Conservation (phyloP, 2,888 invertebrate genomes). For the Phyllotreta cruciferae region DNA sequence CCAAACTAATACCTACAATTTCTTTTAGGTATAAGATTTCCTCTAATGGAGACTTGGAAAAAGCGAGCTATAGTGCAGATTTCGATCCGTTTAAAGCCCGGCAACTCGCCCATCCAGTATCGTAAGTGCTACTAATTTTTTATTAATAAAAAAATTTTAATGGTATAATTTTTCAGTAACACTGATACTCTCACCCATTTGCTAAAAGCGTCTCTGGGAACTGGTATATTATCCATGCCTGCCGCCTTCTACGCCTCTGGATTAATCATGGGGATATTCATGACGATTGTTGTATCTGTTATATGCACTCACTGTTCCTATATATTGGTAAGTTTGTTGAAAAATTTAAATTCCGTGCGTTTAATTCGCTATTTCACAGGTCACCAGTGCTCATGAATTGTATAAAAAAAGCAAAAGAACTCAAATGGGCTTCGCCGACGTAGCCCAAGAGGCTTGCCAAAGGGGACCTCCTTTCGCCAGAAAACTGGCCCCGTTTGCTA, state of each 20-base stretch:
- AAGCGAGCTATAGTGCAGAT: constrained; percentile 56
- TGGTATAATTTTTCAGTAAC: constrained; percentile 69
- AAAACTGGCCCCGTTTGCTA: constrained; percentile 69
- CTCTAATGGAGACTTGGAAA: constrained; percentile 67
- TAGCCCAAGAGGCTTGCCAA: constrained; percentile 80
- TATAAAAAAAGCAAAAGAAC: constrained; percentile 75
- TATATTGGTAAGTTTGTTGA: constrained; percentile 71
- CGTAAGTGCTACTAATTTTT: constrained; percentile 67
- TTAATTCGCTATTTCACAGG: constrained; percentile 62
- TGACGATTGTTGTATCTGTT: constrained; percentile 83
- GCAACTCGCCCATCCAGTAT: constrained; percentile 76
- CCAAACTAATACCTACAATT: not conserved
- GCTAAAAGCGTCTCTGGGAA: constrained; percentile 94
- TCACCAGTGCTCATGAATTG: constrained; percentile 82
- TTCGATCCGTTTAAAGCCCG: constrained; percentile 81
- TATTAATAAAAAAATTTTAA: constrained; percentile 29
- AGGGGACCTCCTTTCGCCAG: constrained; percentile 77
- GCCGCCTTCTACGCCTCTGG: constrained; percentile 89
- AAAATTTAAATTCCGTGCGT: not conserved
- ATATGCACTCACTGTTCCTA: constrained; percentile 96
- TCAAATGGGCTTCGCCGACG: constrained; percentile 85
- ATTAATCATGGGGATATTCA: constrained; percentile 80
- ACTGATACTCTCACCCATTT: constrained; percentile 91
- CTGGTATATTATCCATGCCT: constrained; percentile 95
- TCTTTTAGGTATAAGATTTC: constrained; percentile 68